Percentiles rank a stretch among this genome's conserved stretches.
Evolutionary conservation across 1,140 invertebrate species (phyloP).

Genomic region (Drosophila nigromelanica): DNA sequence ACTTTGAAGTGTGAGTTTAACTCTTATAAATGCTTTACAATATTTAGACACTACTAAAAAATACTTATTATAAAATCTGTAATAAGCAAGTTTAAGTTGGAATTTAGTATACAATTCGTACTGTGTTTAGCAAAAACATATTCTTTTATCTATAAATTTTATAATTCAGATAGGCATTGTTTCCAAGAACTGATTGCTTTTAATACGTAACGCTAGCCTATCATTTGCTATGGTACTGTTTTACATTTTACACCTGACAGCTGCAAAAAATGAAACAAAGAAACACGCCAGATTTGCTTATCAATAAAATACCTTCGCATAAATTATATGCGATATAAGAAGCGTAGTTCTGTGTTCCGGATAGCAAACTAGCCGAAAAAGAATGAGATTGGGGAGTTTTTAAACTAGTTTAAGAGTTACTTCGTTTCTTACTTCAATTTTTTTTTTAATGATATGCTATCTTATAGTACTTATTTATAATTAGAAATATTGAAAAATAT

Average conservation of each 20-base stretch:
- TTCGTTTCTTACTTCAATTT: too few species aligned
- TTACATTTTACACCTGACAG: slow-evolving; percentile 20
- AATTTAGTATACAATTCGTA: neutral
- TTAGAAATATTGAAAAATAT: too few species aligned
- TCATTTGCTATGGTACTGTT: slow-evolving; percentile 11
- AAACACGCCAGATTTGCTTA: neutral
- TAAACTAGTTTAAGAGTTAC: too few species aligned
- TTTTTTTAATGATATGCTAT: too few species aligned
- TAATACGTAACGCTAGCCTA: slow-evolving; percentile 4
- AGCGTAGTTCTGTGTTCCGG: neutral
- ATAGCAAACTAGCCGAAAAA: neutral
- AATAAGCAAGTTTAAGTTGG: too few species aligned
- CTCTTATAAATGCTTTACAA: too few species aligned
- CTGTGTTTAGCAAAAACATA: neutral
- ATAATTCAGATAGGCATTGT: slow-evolving; percentile 2
- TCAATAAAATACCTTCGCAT: slow-evolving; percentile 5
- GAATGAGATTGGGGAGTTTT: neutral
- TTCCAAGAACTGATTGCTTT: slow-evolving; percentile 7
- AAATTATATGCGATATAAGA: neutral
- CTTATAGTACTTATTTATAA: too few species aligned
- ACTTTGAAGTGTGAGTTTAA: too few species aligned
- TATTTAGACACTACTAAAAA: too few species aligned
- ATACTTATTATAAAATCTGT: too few species aligned
- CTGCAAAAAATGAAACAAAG: slow-evolving; percentile 10
- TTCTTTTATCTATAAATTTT: neutral